These are phyloP conservation scores for Hemicentrotus pulcherrimus DNA, from an alignment of 35 echinoderm and acorn worm genomes.

Conservation along the genomic window DNA sequence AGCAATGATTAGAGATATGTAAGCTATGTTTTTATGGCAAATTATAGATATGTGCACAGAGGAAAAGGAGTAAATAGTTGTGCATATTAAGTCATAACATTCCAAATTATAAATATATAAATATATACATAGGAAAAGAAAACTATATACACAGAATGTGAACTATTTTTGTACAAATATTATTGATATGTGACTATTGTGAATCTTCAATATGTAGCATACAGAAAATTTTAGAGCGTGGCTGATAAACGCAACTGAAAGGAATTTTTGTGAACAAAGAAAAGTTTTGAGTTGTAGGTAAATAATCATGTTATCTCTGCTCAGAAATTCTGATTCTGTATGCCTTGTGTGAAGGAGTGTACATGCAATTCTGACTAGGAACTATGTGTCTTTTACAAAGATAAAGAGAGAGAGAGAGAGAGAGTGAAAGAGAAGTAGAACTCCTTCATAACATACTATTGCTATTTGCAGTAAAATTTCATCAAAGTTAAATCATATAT, in stretches of 20 bases:
- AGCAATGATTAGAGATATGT: background rate
- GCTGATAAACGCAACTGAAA: background rate
- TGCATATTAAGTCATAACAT: background rate
- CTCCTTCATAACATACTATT: no score
- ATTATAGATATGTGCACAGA: slow-evolving; percentile 1
- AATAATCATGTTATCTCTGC: background rate
- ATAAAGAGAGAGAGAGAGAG: background rate
- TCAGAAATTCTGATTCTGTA: background rate
- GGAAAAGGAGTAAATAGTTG: background rate
- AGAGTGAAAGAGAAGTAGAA: background rate
- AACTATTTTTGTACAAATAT: slow-evolving; percentile 3
- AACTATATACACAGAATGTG: background rate
- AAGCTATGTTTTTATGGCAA: background rate
- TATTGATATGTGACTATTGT: background rate
- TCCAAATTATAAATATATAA: background rate
- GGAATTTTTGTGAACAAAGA: background rate
- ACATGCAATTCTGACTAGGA: background rate
- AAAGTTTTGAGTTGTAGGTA: background rate
- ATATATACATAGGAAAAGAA: background rate
- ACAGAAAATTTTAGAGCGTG: background rate
- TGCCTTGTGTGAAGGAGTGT: background rate
- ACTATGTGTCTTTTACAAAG: background rate
- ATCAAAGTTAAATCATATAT: no score
- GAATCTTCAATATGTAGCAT: background rate
- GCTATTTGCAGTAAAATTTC: no score